Evolutionary conservation across 2,113 vertebrate species (phyloP).

Genomic region (Pao palembangensis): DNA sequence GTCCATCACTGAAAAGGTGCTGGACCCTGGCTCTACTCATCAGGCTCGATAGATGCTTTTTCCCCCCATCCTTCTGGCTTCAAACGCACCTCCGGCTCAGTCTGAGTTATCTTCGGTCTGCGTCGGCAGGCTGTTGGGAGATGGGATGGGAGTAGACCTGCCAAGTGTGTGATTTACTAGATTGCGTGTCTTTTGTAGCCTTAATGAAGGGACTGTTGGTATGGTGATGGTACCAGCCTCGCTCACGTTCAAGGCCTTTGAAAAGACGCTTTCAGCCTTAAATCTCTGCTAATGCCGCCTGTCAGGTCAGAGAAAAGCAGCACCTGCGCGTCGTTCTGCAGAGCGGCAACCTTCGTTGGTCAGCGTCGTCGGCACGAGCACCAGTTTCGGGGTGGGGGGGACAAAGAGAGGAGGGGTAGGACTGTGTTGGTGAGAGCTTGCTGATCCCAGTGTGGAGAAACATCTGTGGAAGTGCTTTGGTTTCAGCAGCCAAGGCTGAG

Average conservation of each 20-base stretch:
- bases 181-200: constrained; percentile 61
- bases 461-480: constrained; percentile 76
- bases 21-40: too few relatives aligned
- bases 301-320: constrained; percentile 45
- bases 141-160: constrained; percentile 68
- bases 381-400: constrained; percentile 37
- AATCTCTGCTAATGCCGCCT: constrained; percentile 55
- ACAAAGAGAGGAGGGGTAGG: constrained; percentile 36
- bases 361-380: too few relatives aligned
- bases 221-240: constrained; percentile 72
- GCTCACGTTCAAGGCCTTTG: constrained; percentile 65
- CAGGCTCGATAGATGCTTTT: too few relatives aligned
- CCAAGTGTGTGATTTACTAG: constrained; percentile 70
- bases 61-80: constrained; percentile 17
- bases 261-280: constrained; percentile 23
- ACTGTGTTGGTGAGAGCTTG: constrained; percentile 49
- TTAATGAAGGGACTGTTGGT: constrained; percentile 70
- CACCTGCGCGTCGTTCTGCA: constrained; percentile 28
- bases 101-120: constrained; percentile 45
- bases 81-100: constrained; percentile 27
- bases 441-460: constrained; percentile 68
- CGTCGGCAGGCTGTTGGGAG: constrained; percentile 40
- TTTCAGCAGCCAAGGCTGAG: constrained; percentile 71
- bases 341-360: background rate
- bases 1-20: too few relatives aligned